These are phyloP conservation scores for Microctenopoma lineatum DNA, from an alignment of 2,797 vertebrate species.

Conservation along the genomic window DNA sequence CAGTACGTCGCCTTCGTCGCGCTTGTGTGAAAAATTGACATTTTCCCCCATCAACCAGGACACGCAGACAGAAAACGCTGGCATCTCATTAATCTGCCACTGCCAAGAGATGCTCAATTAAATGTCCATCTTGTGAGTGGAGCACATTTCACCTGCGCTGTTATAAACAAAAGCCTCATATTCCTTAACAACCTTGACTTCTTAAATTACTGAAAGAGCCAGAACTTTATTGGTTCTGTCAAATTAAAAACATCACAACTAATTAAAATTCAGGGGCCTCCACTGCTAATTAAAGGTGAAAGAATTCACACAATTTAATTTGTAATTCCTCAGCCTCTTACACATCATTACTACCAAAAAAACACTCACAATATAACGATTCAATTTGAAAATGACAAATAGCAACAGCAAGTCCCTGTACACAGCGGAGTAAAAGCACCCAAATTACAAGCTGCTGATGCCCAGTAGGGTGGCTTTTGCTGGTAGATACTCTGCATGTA, in stretches of 20 bases:
- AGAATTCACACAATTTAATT: constrained; percentile 27
- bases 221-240: neutral
- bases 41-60: constrained; percentile 61
- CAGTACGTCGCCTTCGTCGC: constrained; percentile 56
- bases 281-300: constrained; percentile 40
- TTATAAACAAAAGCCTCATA: constrained; percentile 26
- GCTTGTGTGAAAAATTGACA: constrained; percentile 60
- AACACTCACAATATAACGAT: constrained; percentile 59
- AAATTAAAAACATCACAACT: constrained; percentile 23
- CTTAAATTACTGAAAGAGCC: neutral
- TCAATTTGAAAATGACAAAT: constrained; percentile 69
- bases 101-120: constrained; percentile 68
- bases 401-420: constrained; percentile 57
- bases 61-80: constrained; percentile 52
- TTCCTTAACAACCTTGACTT: constrained; percentile 9
- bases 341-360: constrained; percentile 47
- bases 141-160: constrained; percentile 65
- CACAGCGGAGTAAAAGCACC: constrained; percentile 59
- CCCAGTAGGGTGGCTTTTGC: constrained; percentile 73
- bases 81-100: constrained; percentile 65
- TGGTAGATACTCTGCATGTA: constrained; percentile 73
- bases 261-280: constrained; percentile 31
- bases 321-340: constrained; percentile 35
- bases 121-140: constrained; percentile 63
- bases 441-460: constrained; percentile 82